These are phyloP conservation scores for Suncus etruscus DNA, from an alignment of 2,113 vertebrate species.

Conservation along the genomic window DNA sequence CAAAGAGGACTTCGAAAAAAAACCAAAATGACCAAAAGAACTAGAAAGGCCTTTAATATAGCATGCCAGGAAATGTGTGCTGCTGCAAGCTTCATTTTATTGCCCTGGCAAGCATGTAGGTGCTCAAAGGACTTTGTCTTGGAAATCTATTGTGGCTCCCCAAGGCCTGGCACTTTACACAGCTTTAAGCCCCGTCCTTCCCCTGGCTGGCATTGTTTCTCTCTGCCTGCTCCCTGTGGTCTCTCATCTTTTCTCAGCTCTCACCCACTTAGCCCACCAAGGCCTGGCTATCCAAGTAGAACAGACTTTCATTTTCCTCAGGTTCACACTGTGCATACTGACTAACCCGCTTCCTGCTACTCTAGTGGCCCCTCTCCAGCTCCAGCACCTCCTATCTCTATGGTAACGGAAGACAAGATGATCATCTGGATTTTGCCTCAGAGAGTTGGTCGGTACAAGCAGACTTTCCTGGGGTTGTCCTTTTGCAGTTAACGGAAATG, in stretches of 20 bases:
- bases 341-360: slow-evolving; percentile 43
- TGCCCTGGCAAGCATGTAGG: not conserved
- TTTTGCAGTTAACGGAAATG: slow-evolving; percentile 45
- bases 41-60: not conserved
- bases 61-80: not conserved
- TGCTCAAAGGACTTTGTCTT: not conserved
- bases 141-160: not conserved
- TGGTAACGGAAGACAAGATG: slow-evolving; percentile 51
- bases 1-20: not conserved
- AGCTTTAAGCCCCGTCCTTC: not conserved
- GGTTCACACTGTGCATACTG: slow-evolving; percentile 58
- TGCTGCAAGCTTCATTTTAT: not conserved
- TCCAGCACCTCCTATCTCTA: slow-evolving; percentile 29
- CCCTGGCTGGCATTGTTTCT: not conserved
- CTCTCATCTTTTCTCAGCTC: not conserved
- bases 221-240: not conserved
- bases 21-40: not conserved
- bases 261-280: slow-evolving; percentile 32
- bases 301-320: slow-evolving; percentile 66
- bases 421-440: slow-evolving; percentile 41
- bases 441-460: slow-evolving; percentile 58
- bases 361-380: not conserved
- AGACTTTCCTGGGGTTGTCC: slow-evolving; percentile 53
- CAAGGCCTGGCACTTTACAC: not conserved
- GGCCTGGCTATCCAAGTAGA: slow-evolving; percentile 55